phyloP scores from a whole-genome alignment of 2,113 vertebrate species.

The Lagopus leucura region DNA sequence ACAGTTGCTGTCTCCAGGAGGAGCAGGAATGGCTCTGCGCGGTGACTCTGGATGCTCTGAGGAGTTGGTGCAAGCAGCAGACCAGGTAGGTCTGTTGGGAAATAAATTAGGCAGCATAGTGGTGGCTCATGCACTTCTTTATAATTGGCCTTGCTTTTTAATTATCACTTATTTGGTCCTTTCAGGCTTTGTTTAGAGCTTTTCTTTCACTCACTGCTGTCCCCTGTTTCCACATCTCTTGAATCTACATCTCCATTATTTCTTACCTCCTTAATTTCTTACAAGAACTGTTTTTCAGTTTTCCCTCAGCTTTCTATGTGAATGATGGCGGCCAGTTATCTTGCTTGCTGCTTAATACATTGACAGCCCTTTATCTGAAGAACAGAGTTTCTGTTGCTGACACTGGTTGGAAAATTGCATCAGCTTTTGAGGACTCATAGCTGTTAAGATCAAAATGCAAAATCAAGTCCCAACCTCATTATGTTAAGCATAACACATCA shows the following conservation, averaged over 20 bases:
- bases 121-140: too few relatives aligned
- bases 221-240: neutral
- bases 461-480: accelerated
- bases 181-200: neutral
- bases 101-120: neutral
- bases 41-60: neutral
- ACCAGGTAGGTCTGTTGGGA: neutral
- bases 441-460: neutral
- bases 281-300: neutral
- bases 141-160: neutral
- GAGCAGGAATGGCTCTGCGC: neutral
- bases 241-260: neutral
- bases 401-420: neutral
- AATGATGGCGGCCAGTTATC: too few relatives aligned
- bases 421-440: neutral
- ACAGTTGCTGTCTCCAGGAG: too few relatives aligned
- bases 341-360: neutral
- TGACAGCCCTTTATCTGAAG: neutral
- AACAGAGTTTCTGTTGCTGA: neutral
- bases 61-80: neutral
- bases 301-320: neutral
- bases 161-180: neutral
- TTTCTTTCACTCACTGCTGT: neutral
- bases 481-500: neutral
- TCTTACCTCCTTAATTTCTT: neutral